These are phyloP conservation scores for Crossaster papposus DNA, from an alignment of 53 echinoderm and acorn worm genomes.

Conservation along the genomic window DNA sequence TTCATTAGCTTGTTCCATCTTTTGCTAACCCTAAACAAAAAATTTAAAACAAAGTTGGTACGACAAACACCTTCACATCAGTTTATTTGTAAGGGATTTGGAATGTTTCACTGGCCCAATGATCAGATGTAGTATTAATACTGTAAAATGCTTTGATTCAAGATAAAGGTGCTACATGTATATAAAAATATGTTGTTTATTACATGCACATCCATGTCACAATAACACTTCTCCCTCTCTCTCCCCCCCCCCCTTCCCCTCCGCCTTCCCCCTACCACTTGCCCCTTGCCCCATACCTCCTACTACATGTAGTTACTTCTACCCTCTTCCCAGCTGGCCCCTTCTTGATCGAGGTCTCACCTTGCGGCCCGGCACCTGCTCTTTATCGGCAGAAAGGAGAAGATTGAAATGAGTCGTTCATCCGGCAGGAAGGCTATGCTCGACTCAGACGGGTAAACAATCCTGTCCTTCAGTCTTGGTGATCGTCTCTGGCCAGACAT, in stretches of 20 bases:
- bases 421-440: slow-evolving; percentile 7
- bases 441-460: slow-evolving; percentile 1
- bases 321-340: background rate
- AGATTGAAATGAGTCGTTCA: slow-evolving; percentile 45
- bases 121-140: no score
- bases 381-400: slow-evolving; percentile 30
- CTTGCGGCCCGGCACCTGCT: slow-evolving; percentile 52
- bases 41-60: background rate
- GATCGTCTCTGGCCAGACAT: slow-evolving; percentile 27
- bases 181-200: no score
- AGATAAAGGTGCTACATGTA: no score
- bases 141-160: no score
- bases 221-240: no score
- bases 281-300: background rate
- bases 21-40: slow-evolving; percentile 15
- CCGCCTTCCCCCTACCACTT: background rate
- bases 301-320: no score
- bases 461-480: slow-evolving; percentile 29
- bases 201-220: no score
- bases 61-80: background rate
- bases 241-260: background rate
- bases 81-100: background rate
- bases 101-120: background rate
- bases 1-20: slow-evolving; percentile 33
- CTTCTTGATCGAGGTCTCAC: background rate